These are phyloP conservation scores for Poeciliopsis turneri DNA, from an alignment of 2,797 vertebrate genomes.

Conservation along the genomic window DNA sequence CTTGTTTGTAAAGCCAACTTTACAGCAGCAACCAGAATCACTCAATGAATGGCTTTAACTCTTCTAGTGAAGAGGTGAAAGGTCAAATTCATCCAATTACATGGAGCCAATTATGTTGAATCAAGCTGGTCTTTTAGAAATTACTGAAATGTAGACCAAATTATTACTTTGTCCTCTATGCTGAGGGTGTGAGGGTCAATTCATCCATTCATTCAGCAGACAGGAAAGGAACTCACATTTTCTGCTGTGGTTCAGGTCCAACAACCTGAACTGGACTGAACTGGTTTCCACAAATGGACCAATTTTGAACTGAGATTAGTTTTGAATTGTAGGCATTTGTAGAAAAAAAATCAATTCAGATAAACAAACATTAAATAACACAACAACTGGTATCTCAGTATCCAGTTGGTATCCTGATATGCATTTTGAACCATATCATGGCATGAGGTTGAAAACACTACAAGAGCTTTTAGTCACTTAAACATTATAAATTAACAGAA, in stretches of 20 bases:
- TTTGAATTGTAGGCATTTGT: not conserved
- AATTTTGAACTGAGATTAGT: not conserved
- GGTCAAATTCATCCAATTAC: not conserved
- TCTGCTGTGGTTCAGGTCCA: not conserved
- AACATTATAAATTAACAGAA: not conserved
- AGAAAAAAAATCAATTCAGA: not conserved
- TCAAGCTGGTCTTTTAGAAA: not conserved
- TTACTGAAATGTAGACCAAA: not conserved
- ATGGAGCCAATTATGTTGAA: not conserved
- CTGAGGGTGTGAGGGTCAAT: not conserved
- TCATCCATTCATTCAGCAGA: not conserved
- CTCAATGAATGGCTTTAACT: not conserved
- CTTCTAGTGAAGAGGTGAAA: not conserved
- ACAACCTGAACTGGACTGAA: not conserved
- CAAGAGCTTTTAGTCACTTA: not conserved
- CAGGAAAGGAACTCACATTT: not conserved
- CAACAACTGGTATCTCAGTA: not conserved
- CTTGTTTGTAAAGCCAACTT: not conserved
- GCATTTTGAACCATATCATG: not conserved
- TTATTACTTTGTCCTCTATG: not conserved
- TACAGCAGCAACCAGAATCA: not conserved
- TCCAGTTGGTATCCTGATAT: not conserved
- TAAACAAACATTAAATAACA: not conserved
- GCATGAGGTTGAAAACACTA: not conserved
- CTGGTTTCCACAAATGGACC: not conserved